Conservation (phyloP, 2,888 invertebrate genomes). For the Electrophaes corylata region DNA sequence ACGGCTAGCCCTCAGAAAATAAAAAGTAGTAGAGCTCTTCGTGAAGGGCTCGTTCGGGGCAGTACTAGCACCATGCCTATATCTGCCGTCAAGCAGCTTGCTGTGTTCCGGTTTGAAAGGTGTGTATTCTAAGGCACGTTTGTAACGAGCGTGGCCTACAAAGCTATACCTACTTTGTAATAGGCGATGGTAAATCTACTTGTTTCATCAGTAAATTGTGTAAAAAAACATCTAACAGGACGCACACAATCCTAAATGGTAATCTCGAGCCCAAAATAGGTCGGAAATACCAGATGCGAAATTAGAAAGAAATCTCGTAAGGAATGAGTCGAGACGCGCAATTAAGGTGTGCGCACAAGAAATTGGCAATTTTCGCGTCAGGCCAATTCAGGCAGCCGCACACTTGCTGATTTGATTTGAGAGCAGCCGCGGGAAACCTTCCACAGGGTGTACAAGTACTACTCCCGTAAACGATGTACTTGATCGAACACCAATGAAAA, state of each 20-base stretch:
- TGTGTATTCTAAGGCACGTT: too few relatives aligned
- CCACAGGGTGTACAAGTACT: background rate
- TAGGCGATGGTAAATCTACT: too few relatives aligned
- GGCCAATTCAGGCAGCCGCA: conserved; percentile 51
- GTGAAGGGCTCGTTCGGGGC: too few relatives aligned
- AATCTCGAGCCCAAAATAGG: conserved; percentile 20
- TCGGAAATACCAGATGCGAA: conserved; percentile 31
- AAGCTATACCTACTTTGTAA: too few relatives aligned
- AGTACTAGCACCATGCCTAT: too few relatives aligned
- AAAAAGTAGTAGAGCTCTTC: too few relatives aligned
- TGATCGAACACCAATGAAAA: background rate
- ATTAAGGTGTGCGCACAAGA: conserved; percentile 52
- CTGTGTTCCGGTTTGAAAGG: too few relatives aligned
- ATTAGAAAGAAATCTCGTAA: conserved; percentile 38
- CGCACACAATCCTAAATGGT: conserved; percentile 5
- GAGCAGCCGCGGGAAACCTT: conserved; percentile 21
- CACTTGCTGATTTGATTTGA: conserved; percentile 36
- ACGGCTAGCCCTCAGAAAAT: too few relatives aligned
- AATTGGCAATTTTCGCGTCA: conserved; percentile 67
- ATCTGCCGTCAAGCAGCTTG: too few relatives aligned
- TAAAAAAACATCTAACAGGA: background rate
- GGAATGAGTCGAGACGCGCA: conserved; percentile 50
- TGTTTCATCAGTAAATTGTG: background rate
- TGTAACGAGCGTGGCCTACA: too few relatives aligned
- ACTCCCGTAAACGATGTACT: background rate